A percentile compares a stretch with the other conserved stretches of the same genome.
These are phyloP conservation scores for Psix sp. DNA, from an alignment of 1,140 invertebrate species.

Conservation along the genomic window DNA sequence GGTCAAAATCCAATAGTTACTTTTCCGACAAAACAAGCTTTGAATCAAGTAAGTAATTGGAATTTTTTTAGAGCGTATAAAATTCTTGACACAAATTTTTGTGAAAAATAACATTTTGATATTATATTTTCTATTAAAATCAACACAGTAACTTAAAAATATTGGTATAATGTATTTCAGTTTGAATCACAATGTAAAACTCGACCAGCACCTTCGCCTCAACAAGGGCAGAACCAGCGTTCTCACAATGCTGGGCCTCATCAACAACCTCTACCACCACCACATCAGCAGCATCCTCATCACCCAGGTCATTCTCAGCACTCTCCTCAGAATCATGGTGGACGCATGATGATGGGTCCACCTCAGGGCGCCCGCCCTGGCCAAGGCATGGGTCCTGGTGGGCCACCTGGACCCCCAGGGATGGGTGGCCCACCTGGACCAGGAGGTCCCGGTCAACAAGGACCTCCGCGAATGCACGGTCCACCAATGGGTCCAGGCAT, in stretches of 20 bases:
- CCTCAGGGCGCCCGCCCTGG: constrained; percentile 80
- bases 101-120: no score
- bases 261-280: constrained; percentile 75
- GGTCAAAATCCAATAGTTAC: constrained; percentile 96
- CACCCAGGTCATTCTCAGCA: constrained; percentile 77
- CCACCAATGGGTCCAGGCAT: constrained; percentile 84
- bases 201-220: constrained; percentile 84
- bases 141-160: background rate
- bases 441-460: constrained; percentile 74
- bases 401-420: constrained; percentile 78
- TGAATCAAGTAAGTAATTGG: constrained; percentile 76
- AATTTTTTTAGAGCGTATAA: no score
- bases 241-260: constrained; percentile 77
- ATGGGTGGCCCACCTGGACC: constrained; percentile 80
- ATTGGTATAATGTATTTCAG: constrained; percentile 70
- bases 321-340: constrained; percentile 79
- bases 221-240: constrained; percentile 77
- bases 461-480: constrained; percentile 80
- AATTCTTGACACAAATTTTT: no score
- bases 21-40: constrained; percentile 94
- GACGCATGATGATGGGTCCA: constrained; percentile 83
- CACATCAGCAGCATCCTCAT: constrained; percentile 76
- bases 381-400: constrained; percentile 76
- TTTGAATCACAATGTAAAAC: constrained; percentile 95
- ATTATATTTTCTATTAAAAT: background rate